Base-by-base conservation (phyloP, 2,113 vertebrate genomes). In the Chelonoidis abingdonii region DNA sequence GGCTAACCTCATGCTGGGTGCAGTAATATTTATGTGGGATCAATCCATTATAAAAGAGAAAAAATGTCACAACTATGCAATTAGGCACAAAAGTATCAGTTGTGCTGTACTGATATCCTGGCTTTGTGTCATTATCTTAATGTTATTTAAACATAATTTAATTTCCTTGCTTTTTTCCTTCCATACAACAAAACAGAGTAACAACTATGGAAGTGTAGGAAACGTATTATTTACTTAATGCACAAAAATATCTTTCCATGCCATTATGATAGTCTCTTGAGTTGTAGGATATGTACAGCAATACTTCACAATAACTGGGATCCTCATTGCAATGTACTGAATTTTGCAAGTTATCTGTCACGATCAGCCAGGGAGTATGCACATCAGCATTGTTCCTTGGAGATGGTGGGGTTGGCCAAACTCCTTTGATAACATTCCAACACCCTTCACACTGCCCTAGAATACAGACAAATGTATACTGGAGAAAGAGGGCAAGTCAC, bases 141-240 rank as follows among this genome's bases (percentile, higher is more conserved):
- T 24, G 80, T 31, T 80, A 56, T 80, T 96, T 53, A 91, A 86
- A 84, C 79, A 19, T 21, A 87, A 12, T 12, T 53, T 54, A 38
- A n/a, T 69, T 53, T 57, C 89, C 52, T 17, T 81, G n/a, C n/a
- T 44, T 87, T 93, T 95, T 78, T 8, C 91, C 92, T 80, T 92
- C 54, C 29, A 16, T 83, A 31, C 19, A 91, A 62, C 2, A 52
- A 5, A 91, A 86, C 24, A 89, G 52, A 27, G 75, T 93, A 96
- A 56, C 59, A 87, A 72, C 62, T 75, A 44, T 1, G 8, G 3
- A 65, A 94, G 81, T 56, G 1, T 19, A 21, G 4, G 5, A 90
- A 93, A 89, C 4, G 1, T 88, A 0, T 50, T 83, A 81, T 57
- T 62, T 35, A 83, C 27, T 6, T 27, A 84, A 47, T 56, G 83